Evolutionary conservation across 37 sponge, comb jelly and placozoan species (phyloP).

Genomic region (Halichondria panicea): DNA sequence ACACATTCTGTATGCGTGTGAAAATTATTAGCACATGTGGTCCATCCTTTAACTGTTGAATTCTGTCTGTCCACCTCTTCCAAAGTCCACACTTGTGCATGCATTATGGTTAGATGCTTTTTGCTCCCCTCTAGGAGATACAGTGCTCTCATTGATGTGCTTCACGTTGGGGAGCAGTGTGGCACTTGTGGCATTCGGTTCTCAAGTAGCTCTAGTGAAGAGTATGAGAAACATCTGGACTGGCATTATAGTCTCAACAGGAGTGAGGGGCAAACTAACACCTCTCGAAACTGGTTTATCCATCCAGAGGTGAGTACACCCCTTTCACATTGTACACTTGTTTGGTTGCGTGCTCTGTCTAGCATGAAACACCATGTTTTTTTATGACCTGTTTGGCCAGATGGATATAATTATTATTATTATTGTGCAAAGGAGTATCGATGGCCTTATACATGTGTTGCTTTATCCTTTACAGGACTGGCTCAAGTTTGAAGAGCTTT

Average conservation of each 20-base stretch:
- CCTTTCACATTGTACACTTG: too few relatives aligned
- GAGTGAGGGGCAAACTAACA: slow-evolving; percentile 17
- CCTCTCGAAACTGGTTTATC: slow-evolving; percentile 68
- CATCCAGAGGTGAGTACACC: slow-evolving; percentile 65
- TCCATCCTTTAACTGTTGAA: neutral
- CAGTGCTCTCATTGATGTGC: slow-evolving; percentile 37
- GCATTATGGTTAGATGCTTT: neutral
- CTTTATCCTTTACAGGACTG: slow-evolving; percentile 22
- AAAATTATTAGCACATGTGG: neutral
- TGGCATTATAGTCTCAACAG: slow-evolving; percentile 93
- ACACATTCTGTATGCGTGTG: slow-evolving; percentile 3
- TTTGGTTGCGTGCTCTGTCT: too few relatives aligned
- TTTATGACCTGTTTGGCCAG: neutral
- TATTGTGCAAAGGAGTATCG: too few relatives aligned
- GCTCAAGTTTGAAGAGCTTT: slow-evolving; percentile 34
- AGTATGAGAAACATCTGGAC: slow-evolving; percentile 86
- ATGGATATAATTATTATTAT: neutral
- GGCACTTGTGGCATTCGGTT: slow-evolving; percentile 91
- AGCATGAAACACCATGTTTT: neutral
- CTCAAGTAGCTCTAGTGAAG: slow-evolving; percentile 20
- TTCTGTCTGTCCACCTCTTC: too few relatives aligned
- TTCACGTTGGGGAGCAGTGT: slow-evolving; percentile 85
- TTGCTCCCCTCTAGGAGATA: slow-evolving; percentile 35
- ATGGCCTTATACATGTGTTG: neutral
- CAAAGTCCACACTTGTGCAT: neutral